Base-by-base conservation (phyloP, 2,888 invertebrate genomes). In the Lasioglossum pauxillum region DNA sequence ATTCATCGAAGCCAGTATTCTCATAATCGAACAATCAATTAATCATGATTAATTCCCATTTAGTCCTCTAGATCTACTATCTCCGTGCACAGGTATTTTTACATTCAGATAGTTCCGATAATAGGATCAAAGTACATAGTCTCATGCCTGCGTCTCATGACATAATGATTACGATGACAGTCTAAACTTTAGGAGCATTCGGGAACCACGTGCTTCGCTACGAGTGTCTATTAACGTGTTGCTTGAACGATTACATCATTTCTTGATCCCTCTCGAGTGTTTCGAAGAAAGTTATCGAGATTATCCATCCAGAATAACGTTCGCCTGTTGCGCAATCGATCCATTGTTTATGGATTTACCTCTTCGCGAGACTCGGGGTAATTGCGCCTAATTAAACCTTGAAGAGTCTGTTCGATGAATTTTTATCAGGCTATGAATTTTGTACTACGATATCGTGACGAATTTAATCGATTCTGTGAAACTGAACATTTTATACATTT, bases 61-160 rank as follows among this genome's bases (percentile, higher is more conserved):
- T 71, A 23, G 14, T 72, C 72, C 44, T n/a, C 16, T 31, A 5
- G 49, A 23, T 41, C 38, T 8, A 23, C 4, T 38, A 78, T 78
- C 72, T 5, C 16, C 49, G 31, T 67, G 72, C 72, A 46, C 23
- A 23, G 38, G 16, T 27, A 44, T 57, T 53, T 5, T 38, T 4
- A 31, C 19, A 53, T 53, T 53, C 23, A 23, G 53, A 53, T 23
- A 53, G 69, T 60, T 35, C 46, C 16, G 64, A 78, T 78, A 67
- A 35, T n/a, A 23, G 64, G 78, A 67, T 41, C 82, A 16, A 82
- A 67, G 82, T 78, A 73, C 82, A 49, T 49, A 46, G 23, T 14
- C 38, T 44, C 8, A 38, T n/a, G 49, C 49, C 41, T 41, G n/a
- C 35, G 23, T 64, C 19, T n/a, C n/a, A 2, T 16, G 67, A 38